Base-by-base conservation (phyloP, 2,113 vertebrate genomes). In the Ictidomys tridecemlineatus region DNA sequence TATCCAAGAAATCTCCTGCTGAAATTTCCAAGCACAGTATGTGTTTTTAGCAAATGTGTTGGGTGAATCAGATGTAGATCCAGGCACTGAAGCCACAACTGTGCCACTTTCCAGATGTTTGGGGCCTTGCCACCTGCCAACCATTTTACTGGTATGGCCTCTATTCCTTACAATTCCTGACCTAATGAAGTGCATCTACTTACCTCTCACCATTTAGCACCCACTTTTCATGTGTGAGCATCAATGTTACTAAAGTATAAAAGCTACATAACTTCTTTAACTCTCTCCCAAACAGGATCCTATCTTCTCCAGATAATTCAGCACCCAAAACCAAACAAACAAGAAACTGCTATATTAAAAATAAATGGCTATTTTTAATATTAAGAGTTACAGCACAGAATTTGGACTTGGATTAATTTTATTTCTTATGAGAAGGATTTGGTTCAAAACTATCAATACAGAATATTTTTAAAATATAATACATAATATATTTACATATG, bases 1-100 rank as follows among this genome's bases (percentile, higher is more conserved):
- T 72, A 18, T 51, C 37, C 32, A 69, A 67, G 32, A 63, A 34
- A 22, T 58, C 56, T 58, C 56, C 56, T 93, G 32, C n/a, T 69
- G 22, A 70, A 51, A 32, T 84, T 16, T 5, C 42, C 48, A 48
- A 42, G 28, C 4, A 42, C 7, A n/a, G 42, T 63, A 13, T 70
- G 14, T 63, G 22, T 61, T 83, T 89, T 93, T 91, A 61, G 67
- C n/a, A 94, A 94, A 65, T 45, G 51, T 93, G 20, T 37, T 85
- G 22, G 18, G 9, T 45, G 10, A 89, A 76, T 69, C 32, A 92
- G 17, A 86, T 63, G 5, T 11, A 2, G 6, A 76, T 30, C 12
- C 53, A 84, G 63, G 7, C n/a, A 48, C 0, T n/a, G 65, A 79
- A 86, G 7, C 56, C 39, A 34, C 26, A 63, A 48, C 14, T 11